A percentile compares a stretch with the other conserved stretches of the same genome.
Conservation (phyloP, 92 coral and sea anemone species). For the Bergia puertoricense region DNA sequence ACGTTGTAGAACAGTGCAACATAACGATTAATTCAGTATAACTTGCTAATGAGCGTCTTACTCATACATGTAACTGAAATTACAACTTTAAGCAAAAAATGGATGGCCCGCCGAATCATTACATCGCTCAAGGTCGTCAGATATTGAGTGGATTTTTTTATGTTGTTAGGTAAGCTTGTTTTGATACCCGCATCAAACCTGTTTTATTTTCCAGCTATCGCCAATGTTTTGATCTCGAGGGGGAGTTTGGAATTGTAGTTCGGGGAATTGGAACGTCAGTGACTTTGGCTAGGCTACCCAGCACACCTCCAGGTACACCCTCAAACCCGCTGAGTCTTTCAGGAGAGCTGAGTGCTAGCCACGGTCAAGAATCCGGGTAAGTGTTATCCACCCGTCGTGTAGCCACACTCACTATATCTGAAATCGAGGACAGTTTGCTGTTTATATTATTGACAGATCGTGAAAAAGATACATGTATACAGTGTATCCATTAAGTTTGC, state of each 20-base stretch:
- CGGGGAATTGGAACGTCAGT: constrained; percentile 97
- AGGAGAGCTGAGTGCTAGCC: constrained; percentile 70
- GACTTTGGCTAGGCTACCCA: constrained; percentile 63
- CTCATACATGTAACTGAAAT: too few relatives aligned
- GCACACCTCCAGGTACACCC: constrained; percentile 83
- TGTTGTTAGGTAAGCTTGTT: background rate
- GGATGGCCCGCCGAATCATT: too few relatives aligned
- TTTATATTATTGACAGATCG: too few relatives aligned
- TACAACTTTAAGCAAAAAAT: too few relatives aligned
- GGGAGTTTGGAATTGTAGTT: constrained; percentile 96
- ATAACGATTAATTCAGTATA: too few relatives aligned
- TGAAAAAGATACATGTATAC: too few relatives aligned
- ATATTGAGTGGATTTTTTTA: background rate
- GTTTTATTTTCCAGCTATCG: constrained; percentile 66
- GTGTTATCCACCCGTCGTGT: constrained; percentile 1
- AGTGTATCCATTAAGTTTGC: too few relatives aligned
- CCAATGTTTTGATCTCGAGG: constrained; percentile 97
- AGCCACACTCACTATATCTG: background rate
- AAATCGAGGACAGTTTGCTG: background rate
- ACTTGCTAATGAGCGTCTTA: too few relatives aligned
- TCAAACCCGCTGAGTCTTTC: constrained; percentile 74
- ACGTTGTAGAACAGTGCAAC: too few relatives aligned
- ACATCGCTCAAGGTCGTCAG: background rate
- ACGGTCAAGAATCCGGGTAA: constrained; percentile 71
- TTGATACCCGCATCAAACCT: background rate